These are phyloP conservation scores for Cheumatopsyche charites DNA, from an alignment of 1,140 invertebrate genomes.

Conservation along the genomic window DNA sequence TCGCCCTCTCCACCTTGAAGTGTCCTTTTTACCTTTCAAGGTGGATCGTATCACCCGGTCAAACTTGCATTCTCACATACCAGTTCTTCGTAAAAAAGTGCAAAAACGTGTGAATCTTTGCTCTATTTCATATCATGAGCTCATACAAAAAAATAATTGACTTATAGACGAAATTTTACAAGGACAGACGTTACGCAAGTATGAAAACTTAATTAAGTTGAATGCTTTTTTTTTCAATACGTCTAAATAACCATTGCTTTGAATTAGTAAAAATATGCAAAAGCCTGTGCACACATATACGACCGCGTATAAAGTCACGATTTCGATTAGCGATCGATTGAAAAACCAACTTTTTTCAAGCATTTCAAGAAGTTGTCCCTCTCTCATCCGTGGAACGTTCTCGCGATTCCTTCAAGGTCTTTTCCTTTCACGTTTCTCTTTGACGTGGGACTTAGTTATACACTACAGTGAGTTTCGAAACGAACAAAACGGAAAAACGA, in stretches of 20 bases:
- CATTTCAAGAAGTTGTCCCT: constrained; percentile 14
- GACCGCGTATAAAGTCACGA: constrained; percentile 3
- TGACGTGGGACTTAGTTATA: constrained; percentile 4
- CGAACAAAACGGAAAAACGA: background rate
- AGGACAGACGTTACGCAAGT: constrained; percentile 2
- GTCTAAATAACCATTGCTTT: background rate
- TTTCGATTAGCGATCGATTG: constrained; percentile 20
- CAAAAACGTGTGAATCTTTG: constrained; percentile 8
- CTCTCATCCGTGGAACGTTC: background rate
- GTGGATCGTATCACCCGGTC: constrained; percentile 21
- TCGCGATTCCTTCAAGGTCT: constrained; percentile 19
- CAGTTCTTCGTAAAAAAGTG: background rate
- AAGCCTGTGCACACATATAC: background rate
- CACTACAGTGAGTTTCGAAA: background rate
- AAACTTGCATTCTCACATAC: background rate
- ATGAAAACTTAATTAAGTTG: background rate
- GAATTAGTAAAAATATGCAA: constrained; percentile 1
- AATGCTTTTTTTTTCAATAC: background rate
- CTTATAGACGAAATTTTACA: background rate
- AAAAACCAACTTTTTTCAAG: constrained; percentile 9
- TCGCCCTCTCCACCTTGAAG: constrained; percentile 21
- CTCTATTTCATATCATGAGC: constrained; percentile 1
- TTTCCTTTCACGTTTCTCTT: constrained; percentile 22
- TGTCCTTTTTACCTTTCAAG: constrained; percentile 26
- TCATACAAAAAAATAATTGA: too few relatives aligned